Evolutionary conservation across 2,888 invertebrate species (phyloP).

Genomic region (Drosophila macrospina): DNA sequence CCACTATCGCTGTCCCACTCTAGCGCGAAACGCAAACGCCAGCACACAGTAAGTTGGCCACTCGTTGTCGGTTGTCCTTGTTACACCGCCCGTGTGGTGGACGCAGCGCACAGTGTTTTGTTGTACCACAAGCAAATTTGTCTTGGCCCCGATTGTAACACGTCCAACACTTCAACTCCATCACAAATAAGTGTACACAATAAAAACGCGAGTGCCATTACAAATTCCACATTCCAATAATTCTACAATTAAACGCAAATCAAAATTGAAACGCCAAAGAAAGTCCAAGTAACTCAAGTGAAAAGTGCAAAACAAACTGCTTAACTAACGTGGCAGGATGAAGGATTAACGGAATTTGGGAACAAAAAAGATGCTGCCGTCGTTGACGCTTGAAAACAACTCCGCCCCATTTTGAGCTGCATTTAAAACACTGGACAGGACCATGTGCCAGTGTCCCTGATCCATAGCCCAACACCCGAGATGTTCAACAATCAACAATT

Average conservation of each 20-base stretch:
- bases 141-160: conserved; percentile 74
- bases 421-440: conserved; percentile 9
- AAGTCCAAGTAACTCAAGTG: conserved; percentile 3
- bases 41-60: conserved; percentile 6
- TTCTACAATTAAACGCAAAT: too few relatives aligned
- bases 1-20: conserved; percentile 32
- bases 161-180: conserved; percentile 21
- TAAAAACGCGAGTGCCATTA: conserved; percentile 20
- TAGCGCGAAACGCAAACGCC: not conserved
- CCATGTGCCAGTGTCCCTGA: conserved; percentile 9
- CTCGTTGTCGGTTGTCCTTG: conserved; percentile 43
- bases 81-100: conserved; percentile 21
- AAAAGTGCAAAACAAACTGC: conserved; percentile 9
- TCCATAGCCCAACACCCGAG: not conserved
- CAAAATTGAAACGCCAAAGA: too few relatives aligned
- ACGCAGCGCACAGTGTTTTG: conserved; percentile 31
- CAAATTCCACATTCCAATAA: conserved; percentile 4
- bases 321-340: not conserved
- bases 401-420: conserved; percentile 66
- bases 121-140: conserved; percentile 76
- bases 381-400: conserved; percentile 29
- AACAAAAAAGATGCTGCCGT: conserved; percentile 7
- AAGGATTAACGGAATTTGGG: not conserved
- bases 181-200: conserved; percentile 58
- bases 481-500: not conserved